phyloP scores from a whole-genome alignment of 2,113 vertebrate species.

The Caranx melampygus region DNA sequence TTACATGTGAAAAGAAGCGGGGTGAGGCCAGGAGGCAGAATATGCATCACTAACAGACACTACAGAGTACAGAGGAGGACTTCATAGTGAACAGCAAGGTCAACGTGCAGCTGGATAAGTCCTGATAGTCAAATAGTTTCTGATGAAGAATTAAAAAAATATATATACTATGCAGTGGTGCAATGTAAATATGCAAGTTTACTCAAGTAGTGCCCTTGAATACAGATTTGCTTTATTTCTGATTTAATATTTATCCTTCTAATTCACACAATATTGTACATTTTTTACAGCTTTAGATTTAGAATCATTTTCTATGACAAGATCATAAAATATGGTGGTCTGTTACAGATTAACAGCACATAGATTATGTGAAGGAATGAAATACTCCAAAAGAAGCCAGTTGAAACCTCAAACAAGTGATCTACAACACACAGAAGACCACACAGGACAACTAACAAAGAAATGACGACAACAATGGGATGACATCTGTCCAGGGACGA shows the following conservation, averaged over 20 bases:
- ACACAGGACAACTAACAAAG: background rate
- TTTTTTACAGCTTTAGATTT: background rate
- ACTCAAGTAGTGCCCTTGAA: background rate
- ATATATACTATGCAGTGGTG: background rate
- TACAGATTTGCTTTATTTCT: background rate
- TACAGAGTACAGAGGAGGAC: constrained; percentile 30
- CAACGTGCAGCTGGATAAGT: constrained; percentile 34
- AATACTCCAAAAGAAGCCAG: background rate
- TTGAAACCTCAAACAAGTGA: background rate
- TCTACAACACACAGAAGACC: background rate
- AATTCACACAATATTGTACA: background rate
- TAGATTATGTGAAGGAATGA: background rate
- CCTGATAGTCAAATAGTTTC: constrained; percentile 11
- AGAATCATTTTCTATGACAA: background rate
- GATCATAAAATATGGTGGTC: background rate
- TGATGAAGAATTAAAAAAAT: background rate
- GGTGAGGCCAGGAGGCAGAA: constrained; percentile 29
- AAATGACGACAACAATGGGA: background rate
- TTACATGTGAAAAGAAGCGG: constrained; percentile 28
- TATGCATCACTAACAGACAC: constrained; percentile 22
- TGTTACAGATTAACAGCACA: background rate
- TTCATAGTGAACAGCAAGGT: constrained; percentile 26
- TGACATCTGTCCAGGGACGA: background rate
- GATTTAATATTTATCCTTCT: background rate
- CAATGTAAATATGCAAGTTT: background rate